phyloP scores from a whole-genome alignment of 1,140 invertebrate species.

The Listronotus bonariensis region DNA sequence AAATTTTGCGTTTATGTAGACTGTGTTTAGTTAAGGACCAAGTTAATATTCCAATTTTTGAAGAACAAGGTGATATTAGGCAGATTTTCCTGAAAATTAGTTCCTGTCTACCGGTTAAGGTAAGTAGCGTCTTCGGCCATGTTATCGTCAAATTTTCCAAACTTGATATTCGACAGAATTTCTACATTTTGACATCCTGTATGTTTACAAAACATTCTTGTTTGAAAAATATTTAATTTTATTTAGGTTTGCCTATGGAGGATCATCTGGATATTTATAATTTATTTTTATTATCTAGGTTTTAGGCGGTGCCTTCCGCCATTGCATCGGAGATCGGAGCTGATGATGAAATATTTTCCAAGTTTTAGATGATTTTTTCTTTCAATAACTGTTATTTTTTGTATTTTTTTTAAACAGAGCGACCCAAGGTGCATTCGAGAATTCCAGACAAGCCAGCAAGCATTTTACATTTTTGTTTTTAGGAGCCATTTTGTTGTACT shows the following conservation, averaged over 20 bases:
- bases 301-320: no score
- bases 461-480: no score
- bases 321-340: no score
- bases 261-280: no score
- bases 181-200: slow-evolving; percentile 42
- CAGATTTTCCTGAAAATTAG: slow-evolving; percentile 64
- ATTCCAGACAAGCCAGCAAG: no score
- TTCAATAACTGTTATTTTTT: no score
- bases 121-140: slow-evolving; percentile 60
- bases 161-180: slow-evolving; percentile 47
- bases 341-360: no score
- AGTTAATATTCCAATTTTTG: slow-evolving; percentile 63
- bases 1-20: slow-evolving; percentile 62
- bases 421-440: no score
- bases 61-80: slow-evolving; percentile 60
- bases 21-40: slow-evolving; percentile 65
- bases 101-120: slow-evolving; percentile 66
- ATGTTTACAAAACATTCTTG: slow-evolving; percentile 24
- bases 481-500: no score
- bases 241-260: not conserved
- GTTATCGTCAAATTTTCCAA: slow-evolving; percentile 41
- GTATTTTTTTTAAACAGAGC: no score
- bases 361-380: no score
- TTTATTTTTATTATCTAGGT: no score
- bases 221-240: slow-evolving; percentile 13